Evolutionary conservation across 2,797 vertebrate species (phyloP), one percentile per base, ranked within the genome.

Genomic region (Sebastes trivittatus): DNA sequence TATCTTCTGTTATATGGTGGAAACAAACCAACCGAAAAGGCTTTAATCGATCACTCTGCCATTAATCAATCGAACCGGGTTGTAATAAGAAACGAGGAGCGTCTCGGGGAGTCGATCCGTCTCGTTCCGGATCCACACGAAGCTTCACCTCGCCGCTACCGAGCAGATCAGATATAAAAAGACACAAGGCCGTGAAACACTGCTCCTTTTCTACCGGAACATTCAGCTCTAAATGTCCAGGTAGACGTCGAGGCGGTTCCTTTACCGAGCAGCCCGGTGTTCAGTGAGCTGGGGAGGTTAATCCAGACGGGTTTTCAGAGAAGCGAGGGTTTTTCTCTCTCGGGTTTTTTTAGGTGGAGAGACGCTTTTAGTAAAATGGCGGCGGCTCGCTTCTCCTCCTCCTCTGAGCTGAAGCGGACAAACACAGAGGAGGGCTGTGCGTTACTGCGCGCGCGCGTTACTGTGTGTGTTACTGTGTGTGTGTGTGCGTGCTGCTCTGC

Each of bases 351-450:
- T 36, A 36, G 11, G 91, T 93, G 94, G 94, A 96, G 95, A 95
- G 95, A 95, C 95, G 97, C 95, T 96, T 34, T 34, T 93, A 96
- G 96, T 34, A 97, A 98, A 97, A 98, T 98, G 97, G 97, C 97
- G 97, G 97, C 97, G 97, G 97, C 97, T 94, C 93, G 94, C 95
- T 94, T 94, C 94, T 95, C 96, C 96, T 96, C 94, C 96, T 96
- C 96, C 32, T 34, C 32, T 34, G 94, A 94, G 95, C 92, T 95
- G 90, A 94, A 91, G 93, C 94, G 95, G 95, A 96, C 94, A 95
- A 95, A 95, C 92, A 94, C 90, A 34, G 32, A 94, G 92, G 92
- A 91, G 94, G 86, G 94, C 89, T 89, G 89, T 89, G 92, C 88
- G 92, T 72, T 90, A 70, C 89, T 32, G 89, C 3, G 79, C 30